Conservation (phyloP, 2,888 invertebrate species). For the Calliscelio sp. region DNA sequence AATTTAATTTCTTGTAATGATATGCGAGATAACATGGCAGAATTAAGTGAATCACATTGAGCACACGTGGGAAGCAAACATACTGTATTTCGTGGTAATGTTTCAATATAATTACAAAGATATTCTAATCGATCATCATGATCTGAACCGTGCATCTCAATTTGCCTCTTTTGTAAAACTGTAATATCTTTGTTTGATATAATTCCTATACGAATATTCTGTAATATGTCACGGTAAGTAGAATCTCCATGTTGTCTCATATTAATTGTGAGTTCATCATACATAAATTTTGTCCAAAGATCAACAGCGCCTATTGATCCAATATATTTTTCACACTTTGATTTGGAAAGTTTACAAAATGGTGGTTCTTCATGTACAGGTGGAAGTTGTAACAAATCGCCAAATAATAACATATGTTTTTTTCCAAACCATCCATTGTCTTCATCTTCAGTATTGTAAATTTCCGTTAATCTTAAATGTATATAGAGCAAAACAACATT, state of each 20-base stretch:
- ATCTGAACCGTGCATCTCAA: background rate
- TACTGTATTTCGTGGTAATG: constrained; percentile 70
- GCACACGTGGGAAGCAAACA: constrained; percentile 74
- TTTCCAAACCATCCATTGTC: constrained; percentile 78
- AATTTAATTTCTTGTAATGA: constrained; percentile 45
- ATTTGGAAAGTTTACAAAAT: too few relatives aligned
- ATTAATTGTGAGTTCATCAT: constrained; percentile 80
- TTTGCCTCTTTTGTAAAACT: too few relatives aligned
- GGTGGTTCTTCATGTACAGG: too few relatives aligned
- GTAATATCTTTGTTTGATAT: constrained; percentile 26
- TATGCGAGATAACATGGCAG: constrained; percentile 74
- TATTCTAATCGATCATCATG: constrained; percentile 12
- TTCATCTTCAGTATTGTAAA: constrained; percentile 76
- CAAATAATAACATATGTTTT: too few relatives aligned
- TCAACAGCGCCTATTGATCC: too few relatives aligned
- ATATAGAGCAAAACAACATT: constrained; percentile 77
- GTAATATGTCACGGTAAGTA: constrained; percentile 73
- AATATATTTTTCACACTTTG: too few relatives aligned
- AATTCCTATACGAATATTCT: too few relatives aligned
- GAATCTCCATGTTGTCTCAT: constrained; percentile 73
- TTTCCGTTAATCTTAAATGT: constrained; percentile 76
- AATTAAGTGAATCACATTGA: too few relatives aligned
- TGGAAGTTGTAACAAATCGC: too few relatives aligned
- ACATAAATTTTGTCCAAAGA: constrained; percentile 77
- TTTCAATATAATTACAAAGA: constrained; percentile 32